Base-by-base conservation (phyloP, 2,113 vertebrate species). In the Hippolais icterina region DNA sequence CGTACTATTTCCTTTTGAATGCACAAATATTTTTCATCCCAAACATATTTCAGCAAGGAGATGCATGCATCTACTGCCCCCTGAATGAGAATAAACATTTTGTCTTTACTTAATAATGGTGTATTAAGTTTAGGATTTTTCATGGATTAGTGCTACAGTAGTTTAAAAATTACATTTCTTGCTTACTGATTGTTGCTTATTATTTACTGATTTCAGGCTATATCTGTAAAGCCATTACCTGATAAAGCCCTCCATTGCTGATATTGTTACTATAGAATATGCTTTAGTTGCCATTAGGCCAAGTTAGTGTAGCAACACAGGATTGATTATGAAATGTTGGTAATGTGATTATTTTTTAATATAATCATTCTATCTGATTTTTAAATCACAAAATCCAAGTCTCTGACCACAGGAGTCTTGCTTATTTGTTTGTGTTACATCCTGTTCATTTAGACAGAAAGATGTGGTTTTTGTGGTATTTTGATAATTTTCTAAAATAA, bases 261-360 rank as follows among this genome's bases (percentile, higher is more conserved):
- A 21, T 16, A 37, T 10, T 27, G 2, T 59, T 77, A 24, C n/a
- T n/a, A 20, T 3, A 41, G 41, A 46, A 41, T 70, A 65, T 28
- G 8, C 9, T 52, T 52, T 65, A 52, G 22, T 6, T 84, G 39
- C 5, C 70, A 53, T 19, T 53, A 60, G 10, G 52, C 5, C 4
- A 46, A 31, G 11, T 39, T 35, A 47, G 9, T 80, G 31, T 5
- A 57, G 7, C 0, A 4, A 61, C 24, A 33, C 0, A 2, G 2
- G 61, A 68, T 11, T 66, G 20, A 37, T 39, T 50, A 54, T 24
- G 16, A 83, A 63, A 64, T 44, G 10, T 29, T 68, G 6, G 3
- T 44, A 49, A 80, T 11, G 1, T 41, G 16, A 54, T 83, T 56
- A 10, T 74, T 81, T 27, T 83, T 80, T 15, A 61, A 41, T 76